Evolutionary conservation across 2,113 vertebrate genomes (phyloP).

Genomic region (Psettodes erumei): DNA sequence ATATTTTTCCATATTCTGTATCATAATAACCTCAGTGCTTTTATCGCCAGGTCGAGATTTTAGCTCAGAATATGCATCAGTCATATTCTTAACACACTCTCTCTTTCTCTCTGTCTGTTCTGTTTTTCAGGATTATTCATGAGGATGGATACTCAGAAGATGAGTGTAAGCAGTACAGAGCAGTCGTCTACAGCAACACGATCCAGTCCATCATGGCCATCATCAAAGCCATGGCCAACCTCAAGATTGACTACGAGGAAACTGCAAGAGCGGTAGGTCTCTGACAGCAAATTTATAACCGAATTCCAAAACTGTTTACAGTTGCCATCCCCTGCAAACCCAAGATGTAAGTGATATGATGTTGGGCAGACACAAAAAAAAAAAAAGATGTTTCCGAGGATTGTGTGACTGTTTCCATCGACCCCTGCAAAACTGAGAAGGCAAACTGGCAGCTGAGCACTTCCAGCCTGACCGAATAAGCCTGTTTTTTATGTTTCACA

Average conservation of each 20-base stretch:
- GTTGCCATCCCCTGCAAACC: neutral
- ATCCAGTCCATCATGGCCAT: constrained; percentile 99
- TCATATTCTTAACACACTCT: neutral
- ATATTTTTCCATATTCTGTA: neutral
- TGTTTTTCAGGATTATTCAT: constrained; percentile 91
- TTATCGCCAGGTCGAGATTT: constrained; percentile 5
- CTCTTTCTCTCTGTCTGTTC: neutral
- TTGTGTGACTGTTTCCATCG: neutral
- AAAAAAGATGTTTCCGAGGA: neutral
- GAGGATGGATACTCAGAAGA: constrained; percentile 98
- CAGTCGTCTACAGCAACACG: constrained; percentile 98
- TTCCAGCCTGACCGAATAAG: neutral
- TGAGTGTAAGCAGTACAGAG: constrained; percentile 96
- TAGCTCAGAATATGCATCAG: neutral
- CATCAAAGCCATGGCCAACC: constrained; percentile 95
- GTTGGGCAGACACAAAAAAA: neutral
- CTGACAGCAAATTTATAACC: neutral
- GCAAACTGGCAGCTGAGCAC: too few relatives aligned
- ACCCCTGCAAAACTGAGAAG: too few relatives aligned
- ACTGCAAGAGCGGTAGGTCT: constrained; percentile 86
- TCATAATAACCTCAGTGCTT: neutral
- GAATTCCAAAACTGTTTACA: neutral
- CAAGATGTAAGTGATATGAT: neutral
- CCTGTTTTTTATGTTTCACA: neutral
- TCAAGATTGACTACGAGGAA: constrained; percentile 96